Base-by-base conservation (phyloP, 1,140 invertebrate species). In the Drosophila burlai region DNA sequence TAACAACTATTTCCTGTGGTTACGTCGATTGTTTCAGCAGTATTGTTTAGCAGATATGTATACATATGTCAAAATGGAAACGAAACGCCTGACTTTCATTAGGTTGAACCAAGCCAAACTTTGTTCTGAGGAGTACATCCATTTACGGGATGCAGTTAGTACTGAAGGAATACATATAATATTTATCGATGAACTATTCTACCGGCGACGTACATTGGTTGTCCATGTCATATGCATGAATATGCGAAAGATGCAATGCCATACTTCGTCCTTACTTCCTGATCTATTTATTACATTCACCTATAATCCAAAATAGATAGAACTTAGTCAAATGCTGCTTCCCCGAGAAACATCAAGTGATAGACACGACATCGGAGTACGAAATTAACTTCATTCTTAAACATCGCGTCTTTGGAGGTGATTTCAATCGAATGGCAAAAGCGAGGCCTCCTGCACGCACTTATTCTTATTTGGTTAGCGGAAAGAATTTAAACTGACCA, bases 161-260 rank as follows among this genome's bases (percentile, higher is more conserved):
- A 16, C 47, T 49, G 15, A 49, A 26, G 26, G 26, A 49, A 49
- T 24, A 11, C 46, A 49, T 11, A 24, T 49, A 24, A 49, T 49
- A 49, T 49, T 45, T n/a, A n/a, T 29, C 38, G 15, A 16, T 40
- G 16, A 40, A 40, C 38, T 16, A 40, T 40, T 40, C 38, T 40
- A 15, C 38, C 38, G 38, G 6, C 15, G 31, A 54, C 9, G 8
- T 40, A 40, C 21, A 40, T 57, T 26, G 54, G 36, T 26, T 42
- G 54, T 13, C 15, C 54, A 40, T 18, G 54, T 42, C 21, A 57
- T 26, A 42, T 57, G 36, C 36, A 42, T n/a, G 54, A 57, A 40
- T 57, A 57, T 42, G 21, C 36, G 5, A 21, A 40, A 26, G 36
- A 57, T 42, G 54, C 54, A 42, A 26, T 57, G 54, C 42, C 18